Base-by-base conservation (phyloP, 2,888 invertebrate genomes). In the Lasioglossum villosulum region DNA sequence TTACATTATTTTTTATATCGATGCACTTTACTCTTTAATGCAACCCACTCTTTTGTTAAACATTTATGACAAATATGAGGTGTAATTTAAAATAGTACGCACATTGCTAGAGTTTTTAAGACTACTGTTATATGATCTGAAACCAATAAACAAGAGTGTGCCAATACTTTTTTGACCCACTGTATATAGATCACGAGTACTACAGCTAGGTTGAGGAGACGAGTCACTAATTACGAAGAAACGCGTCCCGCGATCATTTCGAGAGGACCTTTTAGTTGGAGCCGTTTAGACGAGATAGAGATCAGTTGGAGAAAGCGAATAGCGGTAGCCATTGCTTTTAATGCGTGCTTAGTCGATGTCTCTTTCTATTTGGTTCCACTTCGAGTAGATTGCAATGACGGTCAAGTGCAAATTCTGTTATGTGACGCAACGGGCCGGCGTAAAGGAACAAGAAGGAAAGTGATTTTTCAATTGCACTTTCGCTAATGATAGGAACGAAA, bases 381-480 rank as follows among this genome's bases (percentile, higher is more conserved):
- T 23, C 34, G 63, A 30, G 63, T 23, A 34, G 66, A 66, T 34
- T 34, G 16, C 12, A 70, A 70, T 4, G 37, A 14, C 68, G 72
- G 73, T 70, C 83, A 73, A 73, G 66, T 68, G 83, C 37, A 27
- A 77, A 80, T 59, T 59, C 73, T 30, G 52, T 73, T 39, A 42
- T 56, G 75, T 80, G 82, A 80, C 30, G 82, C 80, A 83, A 83
- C 39, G 63, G 71, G 73, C 34, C 19, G 19, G 52, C 34, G 73
- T 73, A 34, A 78, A 68, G 66, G 42, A 34, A 73, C 34, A 34
- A n/a, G 45, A 48, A 59, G 39, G 82, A 83, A 83, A 83, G 80
- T 83, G 75, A 83, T 75, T 70, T 75, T 83, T 80, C 75, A 52
- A 56, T 72, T 66, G 16, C 72, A 66, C 75, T 81, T 56, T 81